Evolutionary conservation across 2,888 invertebrate genomes (phyloP).

Genomic region (Drepana falcataria): DNA sequence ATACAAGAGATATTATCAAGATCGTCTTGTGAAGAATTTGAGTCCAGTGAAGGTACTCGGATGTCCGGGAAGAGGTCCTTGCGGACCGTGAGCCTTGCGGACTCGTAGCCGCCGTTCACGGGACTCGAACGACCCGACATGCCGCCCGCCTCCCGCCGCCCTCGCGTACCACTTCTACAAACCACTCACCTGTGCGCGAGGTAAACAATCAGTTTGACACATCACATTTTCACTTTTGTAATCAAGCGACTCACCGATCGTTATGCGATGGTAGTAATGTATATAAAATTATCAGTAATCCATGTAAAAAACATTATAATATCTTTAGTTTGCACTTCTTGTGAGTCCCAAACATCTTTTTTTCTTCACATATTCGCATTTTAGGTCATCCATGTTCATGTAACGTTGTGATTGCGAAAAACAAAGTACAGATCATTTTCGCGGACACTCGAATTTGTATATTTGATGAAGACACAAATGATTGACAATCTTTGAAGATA

Average conservation of each 20-base stretch:
- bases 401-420: slow-evolving; percentile 80
- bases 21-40: slow-evolving; percentile 43
- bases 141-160: slow-evolving; percentile 73
- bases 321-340: slow-evolving; percentile 64
- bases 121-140: slow-evolving; percentile 76
- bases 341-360: slow-evolving; percentile 73
- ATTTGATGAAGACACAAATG: slow-evolving; percentile 48
- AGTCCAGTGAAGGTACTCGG: slow-evolving; percentile 43
- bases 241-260: slow-evolving; percentile 59
- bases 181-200: slow-evolving; percentile 76
- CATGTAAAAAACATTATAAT: slow-evolving; percentile 61
- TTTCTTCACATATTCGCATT: slow-evolving; percentile 78
- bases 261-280: slow-evolving; percentile 51
- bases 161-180: slow-evolving; percentile 71
- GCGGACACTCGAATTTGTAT: slow-evolving; percentile 67
- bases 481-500: slow-evolving; percentile 49
- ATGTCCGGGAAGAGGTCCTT: slow-evolving; percentile 72
- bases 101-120: slow-evolving; percentile 70
- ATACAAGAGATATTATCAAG: slow-evolving; percentile 56
- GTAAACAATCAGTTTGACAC: slow-evolving; percentile 80
- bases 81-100: slow-evolving; percentile 69
- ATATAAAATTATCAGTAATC: slow-evolving; percentile 58
- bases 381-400: slow-evolving; percentile 80
- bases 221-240: slow-evolving; percentile 79
- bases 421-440: slow-evolving; percentile 76